Base-by-base conservation (phyloP, 2,888 invertebrate genomes). In the Stenotaenia linearis region DNA sequence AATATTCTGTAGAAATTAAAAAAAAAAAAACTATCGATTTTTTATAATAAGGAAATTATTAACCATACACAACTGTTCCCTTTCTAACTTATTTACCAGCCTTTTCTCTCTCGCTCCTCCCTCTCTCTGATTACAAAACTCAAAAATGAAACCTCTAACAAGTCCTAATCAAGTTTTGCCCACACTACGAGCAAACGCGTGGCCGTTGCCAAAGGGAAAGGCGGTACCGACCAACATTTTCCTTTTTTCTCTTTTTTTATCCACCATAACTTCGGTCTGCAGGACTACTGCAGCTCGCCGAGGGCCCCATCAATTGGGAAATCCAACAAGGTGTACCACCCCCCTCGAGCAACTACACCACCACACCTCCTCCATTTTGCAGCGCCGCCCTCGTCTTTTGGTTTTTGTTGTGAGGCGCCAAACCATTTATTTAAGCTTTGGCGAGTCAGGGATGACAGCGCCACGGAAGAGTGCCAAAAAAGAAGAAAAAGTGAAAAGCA, bases 241-340 rank as follows among this genome's bases (percentile, higher is more conserved):
- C n/a, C n/a, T n/a, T n/a, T n/a, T n/a, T 74, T 18, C 23, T 28
- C 18, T 74, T 12, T 28, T 23, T 28, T 56, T 56, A n/a, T 23
- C 25, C 25, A 25, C 74, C 74, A 74, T 74, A 12, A 74, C 25
- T 74, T 74, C 74, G 74, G 18, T 74, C 74, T 23, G 74, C 7
- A 9, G 74, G 74, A 45, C 45, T 15, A 45, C 74, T 23, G 74
- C 74, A 74, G 74, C 45, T 45, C 45, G 45, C 45, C 45, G 12
- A 74, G 74, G 74, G 74, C 28, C 25, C 74, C 74, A 74, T 74
- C 74, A 74, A 74, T 74, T 74, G 23, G 45, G 45, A 45, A 45
- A 45, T 45, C 45, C 45, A 45, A 45, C 45, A 45, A 45, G 45
- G 12, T 7, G 45, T 45, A 7, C 45, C 45, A 15, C 3, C 45